Evolutionary conservation across 2,888 invertebrate genomes (phyloP).

Genomic region (Ceriagrion tenellum): DNA sequence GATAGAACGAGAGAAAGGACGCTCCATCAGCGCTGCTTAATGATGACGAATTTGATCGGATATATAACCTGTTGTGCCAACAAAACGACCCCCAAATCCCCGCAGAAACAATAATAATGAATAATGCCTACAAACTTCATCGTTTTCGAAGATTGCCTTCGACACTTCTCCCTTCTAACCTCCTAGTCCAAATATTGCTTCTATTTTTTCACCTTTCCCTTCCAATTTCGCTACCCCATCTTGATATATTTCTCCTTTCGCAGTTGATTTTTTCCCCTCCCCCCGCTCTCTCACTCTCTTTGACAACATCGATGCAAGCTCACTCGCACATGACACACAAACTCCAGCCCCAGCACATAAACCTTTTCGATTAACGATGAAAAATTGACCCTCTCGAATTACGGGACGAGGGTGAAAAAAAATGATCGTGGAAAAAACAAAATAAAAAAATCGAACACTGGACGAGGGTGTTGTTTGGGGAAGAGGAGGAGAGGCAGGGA

Average conservation of each 20-base stretch:
- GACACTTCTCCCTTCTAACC: not conserved
- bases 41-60: not conserved
- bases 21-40: not conserved
- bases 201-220: no score
- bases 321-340: not conserved
- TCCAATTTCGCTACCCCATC: not conserved
- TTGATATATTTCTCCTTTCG: not conserved
- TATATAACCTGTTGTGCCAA: not conserved
- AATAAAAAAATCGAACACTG: not conserved
- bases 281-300: not conserved
- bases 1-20: not conserved
- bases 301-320: not conserved
- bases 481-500: no score
- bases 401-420: slow-evolving; percentile 22
- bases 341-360: not conserved
- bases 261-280: not conserved
- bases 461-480: no score
- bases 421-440: not conserved
- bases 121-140: not conserved
- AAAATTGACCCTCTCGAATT: slow-evolving; percentile 53
- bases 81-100: not conserved
- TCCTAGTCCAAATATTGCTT: not conserved
- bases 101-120: not conserved
- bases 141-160: not conserved
- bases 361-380: slow-evolving; percentile 36